A percentile compares a stretch with the other conserved stretches of the same genome.
Conservation (phyloP, 2,113 vertebrate genomes). For the Aspiorhynchus laticeps region DNA sequence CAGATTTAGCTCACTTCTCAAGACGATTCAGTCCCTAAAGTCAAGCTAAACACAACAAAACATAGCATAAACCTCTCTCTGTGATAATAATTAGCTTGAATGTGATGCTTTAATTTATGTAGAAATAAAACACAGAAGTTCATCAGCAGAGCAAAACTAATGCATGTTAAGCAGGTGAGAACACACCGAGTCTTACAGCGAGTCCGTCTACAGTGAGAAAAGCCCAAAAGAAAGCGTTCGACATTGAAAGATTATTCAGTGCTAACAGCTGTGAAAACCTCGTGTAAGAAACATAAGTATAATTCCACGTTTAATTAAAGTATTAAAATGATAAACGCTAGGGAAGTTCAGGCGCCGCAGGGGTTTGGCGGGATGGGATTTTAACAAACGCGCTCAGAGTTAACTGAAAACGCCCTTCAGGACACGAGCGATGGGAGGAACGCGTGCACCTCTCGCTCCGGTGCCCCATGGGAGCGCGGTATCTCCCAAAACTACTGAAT, state of each 20-base stretch:
- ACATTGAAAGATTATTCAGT: slow-evolving; percentile 1
- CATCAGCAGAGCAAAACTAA: slow-evolving; percentile 8
- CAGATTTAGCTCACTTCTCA: slow-evolving; percentile 19
- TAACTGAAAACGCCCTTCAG: slow-evolving; percentile 36
- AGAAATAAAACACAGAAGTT: slow-evolving; percentile 2
- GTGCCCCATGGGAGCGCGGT: neutral
- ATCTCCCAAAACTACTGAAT: slow-evolving; percentile 3
- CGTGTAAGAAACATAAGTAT: slow-evolving; percentile 35
- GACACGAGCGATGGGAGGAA: slow-evolving; percentile 16
- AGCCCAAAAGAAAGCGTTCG: neutral
- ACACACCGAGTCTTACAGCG: neutral
- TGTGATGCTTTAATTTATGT: neutral
- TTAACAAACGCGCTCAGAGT: slow-evolving; percentile 41
- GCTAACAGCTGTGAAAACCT: slow-evolving; percentile 30
- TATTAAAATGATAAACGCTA: slow-evolving; percentile 46
- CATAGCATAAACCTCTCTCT: neutral
- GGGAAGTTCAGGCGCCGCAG: slow-evolving; percentile 6
- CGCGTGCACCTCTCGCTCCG: neutral
- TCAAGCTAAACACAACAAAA: neutral
- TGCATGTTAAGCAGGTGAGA: slow-evolving; percentile 17
- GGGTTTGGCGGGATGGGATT: slow-evolving; percentile 30
- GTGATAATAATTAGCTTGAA: neutral
- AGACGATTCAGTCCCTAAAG: neutral
- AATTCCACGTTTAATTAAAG: slow-evolving; percentile 52
- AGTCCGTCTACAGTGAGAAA: neutral